Conservation (phyloP, 1,140 invertebrate genomes). For the Varroa destructor region DNA sequence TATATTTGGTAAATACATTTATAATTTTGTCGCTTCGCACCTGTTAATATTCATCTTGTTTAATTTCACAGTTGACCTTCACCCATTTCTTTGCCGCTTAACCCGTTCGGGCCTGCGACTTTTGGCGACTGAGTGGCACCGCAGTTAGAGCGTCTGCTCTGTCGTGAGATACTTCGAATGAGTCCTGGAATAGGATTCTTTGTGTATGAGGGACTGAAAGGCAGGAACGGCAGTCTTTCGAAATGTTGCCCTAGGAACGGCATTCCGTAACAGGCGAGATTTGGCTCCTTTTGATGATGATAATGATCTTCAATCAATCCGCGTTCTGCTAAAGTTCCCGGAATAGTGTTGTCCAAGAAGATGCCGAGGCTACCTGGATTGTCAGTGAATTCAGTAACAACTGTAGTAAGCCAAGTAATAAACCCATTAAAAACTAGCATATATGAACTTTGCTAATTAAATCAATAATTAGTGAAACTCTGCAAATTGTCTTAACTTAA, state of each 20-base stretch:
- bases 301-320: constrained; percentile 21
- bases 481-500: too few species aligned
- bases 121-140: neutral
- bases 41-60: too few species aligned
- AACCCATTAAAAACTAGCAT: too few species aligned
- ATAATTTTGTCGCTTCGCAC: too few species aligned
- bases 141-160: neutral
- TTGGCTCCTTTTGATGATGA: neutral
- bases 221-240: constrained; percentile 13
- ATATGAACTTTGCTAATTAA: too few species aligned
- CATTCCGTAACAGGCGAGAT: constrained; percentile 8
- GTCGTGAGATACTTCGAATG: constrained; percentile 16
- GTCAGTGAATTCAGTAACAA: too few species aligned
- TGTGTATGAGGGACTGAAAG: constrained; percentile 8
- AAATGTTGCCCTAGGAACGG: constrained; percentile 2
- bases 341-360: constrained; percentile 67
- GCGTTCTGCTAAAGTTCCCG: constrained; percentile 47
- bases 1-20: too few species aligned
- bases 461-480: too few species aligned
- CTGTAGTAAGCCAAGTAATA: too few species aligned
- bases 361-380: constrained; percentile 48
- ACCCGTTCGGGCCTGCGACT: too few species aligned
- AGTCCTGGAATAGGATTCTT: constrained; percentile 13
- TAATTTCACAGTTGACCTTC: too few species aligned
- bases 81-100: too few species aligned